A percentile compares a stretch with the other conserved stretches of the same genome.
Evolutionary conservation across 2,113 vertebrate species (phyloP).

Genomic region (Equus quagga): DNA sequence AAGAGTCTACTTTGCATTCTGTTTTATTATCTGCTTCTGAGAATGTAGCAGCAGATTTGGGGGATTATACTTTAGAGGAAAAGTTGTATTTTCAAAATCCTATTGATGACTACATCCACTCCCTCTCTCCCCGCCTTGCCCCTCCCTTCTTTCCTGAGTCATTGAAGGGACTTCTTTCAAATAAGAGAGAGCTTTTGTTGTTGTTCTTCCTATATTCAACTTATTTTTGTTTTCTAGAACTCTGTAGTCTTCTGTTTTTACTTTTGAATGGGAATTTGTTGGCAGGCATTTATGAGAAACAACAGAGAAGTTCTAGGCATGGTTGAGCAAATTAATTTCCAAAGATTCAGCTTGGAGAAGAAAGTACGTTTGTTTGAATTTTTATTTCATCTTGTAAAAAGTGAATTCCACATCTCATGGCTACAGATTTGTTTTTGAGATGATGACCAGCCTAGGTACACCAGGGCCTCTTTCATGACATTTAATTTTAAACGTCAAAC

Average conservation of each 20-base stretch:
- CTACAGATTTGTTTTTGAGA: constrained; percentile 19
- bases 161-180: constrained; percentile 57
- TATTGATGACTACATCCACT: constrained; percentile 33
- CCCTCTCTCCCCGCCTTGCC: not conserved
- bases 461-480: not conserved
- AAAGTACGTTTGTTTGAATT: constrained; percentile 23
- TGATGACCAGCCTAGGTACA: not conserved
- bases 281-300: constrained; percentile 20
- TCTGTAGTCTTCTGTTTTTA: constrained; percentile 15
- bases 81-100: constrained; percentile 62
- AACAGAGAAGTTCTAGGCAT: not conserved
- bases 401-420: not conserved
- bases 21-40: constrained; percentile 65
- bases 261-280: constrained; percentile 28
- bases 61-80: constrained; percentile 60
- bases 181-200: not conserved
- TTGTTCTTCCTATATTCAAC: constrained; percentile 40
- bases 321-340: constrained; percentile 41
- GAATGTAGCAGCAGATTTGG: constrained; percentile 32
- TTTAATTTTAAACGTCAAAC: constrained; percentile 56
- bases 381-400: constrained; percentile 57
- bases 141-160: not conserved
- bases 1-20: constrained; percentile 68
- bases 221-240: constrained; percentile 50
- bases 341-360: constrained; percentile 43